Evolutionary conservation across 1,140 invertebrate species (phyloP).

Genomic region (Drosophila tristis): DNA sequence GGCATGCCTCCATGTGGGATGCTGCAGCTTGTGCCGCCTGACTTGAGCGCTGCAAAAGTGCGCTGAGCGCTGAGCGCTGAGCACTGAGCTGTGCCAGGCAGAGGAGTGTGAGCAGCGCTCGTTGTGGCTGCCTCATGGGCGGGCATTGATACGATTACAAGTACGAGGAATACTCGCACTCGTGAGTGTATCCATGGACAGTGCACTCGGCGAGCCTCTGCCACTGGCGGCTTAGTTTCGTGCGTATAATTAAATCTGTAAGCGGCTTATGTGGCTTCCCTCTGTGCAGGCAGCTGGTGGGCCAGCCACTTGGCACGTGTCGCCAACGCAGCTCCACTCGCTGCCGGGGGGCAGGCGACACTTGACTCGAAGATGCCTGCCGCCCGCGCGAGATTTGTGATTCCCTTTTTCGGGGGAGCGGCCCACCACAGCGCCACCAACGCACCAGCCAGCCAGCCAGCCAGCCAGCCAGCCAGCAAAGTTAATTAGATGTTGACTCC

Average conservation of each 20-base stretch:
- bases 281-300: not conserved
- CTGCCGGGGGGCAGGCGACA: not conserved
- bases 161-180: no score
- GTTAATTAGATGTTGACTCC: constrained; percentile 54
- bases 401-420: constrained; percentile 1
- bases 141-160: no score
- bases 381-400: constrained; percentile 18
- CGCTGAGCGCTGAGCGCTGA: no score
- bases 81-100: no score
- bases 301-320: constrained; percentile 38
- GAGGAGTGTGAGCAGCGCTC: not conserved
- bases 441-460: not conserved
- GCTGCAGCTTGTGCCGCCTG: no score
- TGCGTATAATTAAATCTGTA: constrained; percentile 52
- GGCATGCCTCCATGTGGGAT: no score
- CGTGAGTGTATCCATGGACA: constrained; percentile 1
- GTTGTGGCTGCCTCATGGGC: no score
- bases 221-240: constrained; percentile 12
- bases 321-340: not conserved
- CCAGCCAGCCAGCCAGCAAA: constrained; percentile 5
- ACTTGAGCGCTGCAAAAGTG: no score
- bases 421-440: no score
- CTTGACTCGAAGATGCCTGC: not conserved
- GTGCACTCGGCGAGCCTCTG: not conserved
- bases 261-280: constrained; percentile 49